Conservation (phyloP, 2,797 vertebrate genomes). For the Trichosurus vulpecula region DNA sequence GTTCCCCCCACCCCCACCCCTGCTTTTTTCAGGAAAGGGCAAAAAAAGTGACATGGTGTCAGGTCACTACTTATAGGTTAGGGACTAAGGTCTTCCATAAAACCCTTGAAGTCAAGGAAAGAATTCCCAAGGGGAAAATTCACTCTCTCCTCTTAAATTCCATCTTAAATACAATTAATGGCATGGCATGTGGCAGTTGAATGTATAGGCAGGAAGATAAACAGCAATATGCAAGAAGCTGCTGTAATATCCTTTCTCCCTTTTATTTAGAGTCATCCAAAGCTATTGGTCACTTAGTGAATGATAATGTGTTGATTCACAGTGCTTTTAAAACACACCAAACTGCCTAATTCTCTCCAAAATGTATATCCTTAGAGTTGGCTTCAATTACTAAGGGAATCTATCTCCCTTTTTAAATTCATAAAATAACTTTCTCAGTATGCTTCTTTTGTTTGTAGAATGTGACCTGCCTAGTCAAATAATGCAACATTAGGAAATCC, state of each 20-base stretch:
- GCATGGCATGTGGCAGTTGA: neutral
- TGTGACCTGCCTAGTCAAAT: conserved; percentile 45
- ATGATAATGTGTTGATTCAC: neutral
- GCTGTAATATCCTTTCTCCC: neutral
- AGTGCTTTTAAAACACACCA: neutral
- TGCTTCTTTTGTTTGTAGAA: conserved; percentile 27
- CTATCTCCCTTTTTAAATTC: conserved; percentile 17
- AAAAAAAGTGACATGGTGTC: conserved; percentile 56
- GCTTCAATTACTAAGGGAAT: neutral
- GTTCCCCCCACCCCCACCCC: neutral
- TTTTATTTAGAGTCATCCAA: conserved; percentile 2
- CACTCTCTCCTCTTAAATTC: conserved; percentile 8
- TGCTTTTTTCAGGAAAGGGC: conserved; percentile 62
- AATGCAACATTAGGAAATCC: conserved; percentile 49
- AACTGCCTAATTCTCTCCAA: conserved; percentile 27
- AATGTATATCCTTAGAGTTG: neutral
- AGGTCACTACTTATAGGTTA: neutral
- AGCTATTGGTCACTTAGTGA: neutral
- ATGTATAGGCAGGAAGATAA: conserved; percentile 24
- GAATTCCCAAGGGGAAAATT: conserved; percentile 24
- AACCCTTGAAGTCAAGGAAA: conserved; percentile 5
- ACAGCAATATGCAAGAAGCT: neutral
- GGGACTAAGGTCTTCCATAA: conserved; percentile 18
- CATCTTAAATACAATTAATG: neutral
- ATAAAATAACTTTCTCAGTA: neutral